These are phyloP conservation scores for Thereva unica DNA, from an alignment of 2,888 invertebrate genomes.

Conservation along the genomic window DNA sequence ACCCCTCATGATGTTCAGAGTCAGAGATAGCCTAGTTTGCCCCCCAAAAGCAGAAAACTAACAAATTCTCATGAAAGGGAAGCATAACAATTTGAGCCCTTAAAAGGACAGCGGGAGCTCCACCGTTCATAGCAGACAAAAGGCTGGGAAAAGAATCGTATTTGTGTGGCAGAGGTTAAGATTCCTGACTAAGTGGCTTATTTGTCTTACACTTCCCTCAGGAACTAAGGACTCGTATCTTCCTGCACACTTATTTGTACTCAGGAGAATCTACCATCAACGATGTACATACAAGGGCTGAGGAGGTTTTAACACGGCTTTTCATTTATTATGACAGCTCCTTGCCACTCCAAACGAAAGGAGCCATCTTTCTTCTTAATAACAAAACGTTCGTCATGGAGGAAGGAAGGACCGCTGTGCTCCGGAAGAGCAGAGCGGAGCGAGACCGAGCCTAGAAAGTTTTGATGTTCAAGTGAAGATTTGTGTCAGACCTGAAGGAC, in stretches of 20 bases:
- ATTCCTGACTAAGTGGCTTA: conserved; percentile 34
- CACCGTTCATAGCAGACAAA: conserved; percentile 11
- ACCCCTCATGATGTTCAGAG: too few relatives aligned
- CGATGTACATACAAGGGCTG: conserved; percentile 15
- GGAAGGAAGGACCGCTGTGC: conserved; percentile 14
- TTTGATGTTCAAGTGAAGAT: conserved; percentile 19
- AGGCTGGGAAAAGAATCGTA: conserved; percentile 31
- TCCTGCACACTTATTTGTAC: conserved; percentile 14
- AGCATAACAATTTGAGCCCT: conserved; percentile 8
- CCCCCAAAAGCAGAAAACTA: too few relatives aligned
- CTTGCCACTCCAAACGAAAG: conserved; percentile 31
- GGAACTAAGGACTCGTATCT: conserved; percentile 3
- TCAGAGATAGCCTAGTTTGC: too few relatives aligned
- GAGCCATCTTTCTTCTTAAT: conserved; percentile 31
- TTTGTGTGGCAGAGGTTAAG: conserved; percentile 31
- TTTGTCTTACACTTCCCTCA: conserved; percentile 29
- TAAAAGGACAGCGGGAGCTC: conserved; percentile 21
- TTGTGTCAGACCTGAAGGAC: conserved; percentile 27
- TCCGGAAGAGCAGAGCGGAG: conserved; percentile 14
- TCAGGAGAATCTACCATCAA: conserved; percentile 11
- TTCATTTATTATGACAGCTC: conserved; percentile 35
- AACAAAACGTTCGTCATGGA: conserved; percentile 32
- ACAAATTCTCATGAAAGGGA: too few relatives aligned
- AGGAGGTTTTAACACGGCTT: conserved; percentile 32
- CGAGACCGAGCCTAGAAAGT: too few relatives aligned